Conservation (phyloP, 2,113 vertebrate genomes). For the Catharus minimus region DNA sequence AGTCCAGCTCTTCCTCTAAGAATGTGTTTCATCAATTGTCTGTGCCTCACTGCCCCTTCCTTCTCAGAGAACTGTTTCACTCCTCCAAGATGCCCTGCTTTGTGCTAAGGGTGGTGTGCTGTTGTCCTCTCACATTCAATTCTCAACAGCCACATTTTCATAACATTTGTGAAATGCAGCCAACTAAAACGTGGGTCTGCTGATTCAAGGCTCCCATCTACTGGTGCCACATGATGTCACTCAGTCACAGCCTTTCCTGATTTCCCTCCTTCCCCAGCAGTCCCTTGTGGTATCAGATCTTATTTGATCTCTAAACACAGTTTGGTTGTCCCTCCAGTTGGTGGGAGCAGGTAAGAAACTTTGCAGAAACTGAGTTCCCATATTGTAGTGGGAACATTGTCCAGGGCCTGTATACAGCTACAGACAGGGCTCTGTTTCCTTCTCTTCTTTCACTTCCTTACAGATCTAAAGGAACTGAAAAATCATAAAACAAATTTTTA, state of each 20-base stretch:
- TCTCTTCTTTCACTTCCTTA: slow-evolving; percentile 1
- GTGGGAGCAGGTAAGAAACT: neutral
- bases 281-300: rapidly evolving
- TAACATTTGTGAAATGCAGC: neutral
- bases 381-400: neutral
- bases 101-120: neutral
- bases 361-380: neutral
- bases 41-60: neutral
- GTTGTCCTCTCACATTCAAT: neutral
- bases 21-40: neutral
- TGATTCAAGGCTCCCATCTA: neutral
- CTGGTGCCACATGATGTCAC: neutral
- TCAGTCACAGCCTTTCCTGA: neutral
- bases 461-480: neutral
- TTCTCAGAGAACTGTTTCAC: neutral
- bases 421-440: neutral
- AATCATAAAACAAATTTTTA: neutral
- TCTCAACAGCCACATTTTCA: neutral
- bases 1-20: neutral
- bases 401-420: neutral
- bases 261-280: neutral
- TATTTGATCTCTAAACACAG: neutral
- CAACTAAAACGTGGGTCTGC: neutral
- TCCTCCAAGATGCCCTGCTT: neutral
- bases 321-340: neutral